Conservation (phyloP, 1,140 invertebrate species). For the Lycorma delicatula region DNA sequence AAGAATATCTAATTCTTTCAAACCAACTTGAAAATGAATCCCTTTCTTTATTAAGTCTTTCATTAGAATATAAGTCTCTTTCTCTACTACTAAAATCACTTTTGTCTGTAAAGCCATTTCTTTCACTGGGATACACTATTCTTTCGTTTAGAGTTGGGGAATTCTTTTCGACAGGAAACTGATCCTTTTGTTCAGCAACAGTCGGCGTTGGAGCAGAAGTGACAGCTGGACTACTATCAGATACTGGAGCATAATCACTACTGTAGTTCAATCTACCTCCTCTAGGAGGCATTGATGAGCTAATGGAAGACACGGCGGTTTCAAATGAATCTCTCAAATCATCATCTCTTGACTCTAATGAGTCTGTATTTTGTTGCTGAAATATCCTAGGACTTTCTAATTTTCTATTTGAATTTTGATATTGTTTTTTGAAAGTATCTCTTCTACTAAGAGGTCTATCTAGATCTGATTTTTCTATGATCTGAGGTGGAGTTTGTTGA, state of each 20-base stretch:
- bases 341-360: conserved; percentile 46
- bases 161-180: not conserved
- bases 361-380: conserved; percentile 42
- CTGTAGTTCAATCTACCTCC: conserved; percentile 5
- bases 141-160: not conserved
- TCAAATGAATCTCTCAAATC: conserved; percentile 50
- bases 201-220: no score
- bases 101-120: not conserved
- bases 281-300: conserved; percentile 34
- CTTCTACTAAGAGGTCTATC: conserved; percentile 16
- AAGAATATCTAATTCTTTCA: not conserved
- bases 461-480: not conserved
- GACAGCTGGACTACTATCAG: no score
- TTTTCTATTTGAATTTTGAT: conserved; percentile 17
- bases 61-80: not conserved
- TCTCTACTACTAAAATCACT: no score
- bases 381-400: conserved; percentile 27
- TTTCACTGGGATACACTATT: not conserved
- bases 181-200: no score
- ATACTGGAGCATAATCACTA: conserved; percentile 5
- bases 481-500: conserved; percentile 11
- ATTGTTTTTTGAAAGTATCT: conserved; percentile 25
- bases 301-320: conserved; percentile 46
- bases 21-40: not conserved
- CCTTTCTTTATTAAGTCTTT: not conserved